Evolutionary conservation across 2,797 vertebrate species (phyloP).

Genomic region (Hemitrygon akajei): DNA sequence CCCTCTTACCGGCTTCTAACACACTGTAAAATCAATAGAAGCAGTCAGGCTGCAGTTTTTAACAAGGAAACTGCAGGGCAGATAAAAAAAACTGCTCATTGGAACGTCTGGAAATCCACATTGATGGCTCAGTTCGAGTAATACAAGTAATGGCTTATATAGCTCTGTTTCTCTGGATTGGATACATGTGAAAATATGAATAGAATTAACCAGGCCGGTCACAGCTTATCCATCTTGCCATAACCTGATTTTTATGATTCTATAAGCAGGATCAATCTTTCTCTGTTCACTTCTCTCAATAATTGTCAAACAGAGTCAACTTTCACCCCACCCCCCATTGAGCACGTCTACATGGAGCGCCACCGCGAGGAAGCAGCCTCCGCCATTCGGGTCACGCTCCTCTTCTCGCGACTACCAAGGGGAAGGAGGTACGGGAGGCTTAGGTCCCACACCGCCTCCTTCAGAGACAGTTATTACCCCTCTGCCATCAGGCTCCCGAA

Average conservation of each 20-base stretch:
- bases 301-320: neutral
- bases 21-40: constrained; percentile 71
- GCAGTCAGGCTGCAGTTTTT: constrained; percentile 67
- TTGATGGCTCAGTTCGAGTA: constrained; percentile 57
- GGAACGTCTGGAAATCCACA: constrained; percentile 54
- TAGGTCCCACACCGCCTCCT: too few species aligned
- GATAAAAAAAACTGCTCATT: constrained; percentile 54
- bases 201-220: neutral
- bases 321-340: too few species aligned
- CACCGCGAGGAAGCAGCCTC: too few species aligned
- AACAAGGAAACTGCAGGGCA: constrained; percentile 61
- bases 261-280: constrained; percentile 14
- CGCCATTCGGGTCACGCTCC: too few species aligned
- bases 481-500: too few species aligned
- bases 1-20: constrained; percentile 67
- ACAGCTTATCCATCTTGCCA: constrained; percentile 8
- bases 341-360: too few species aligned
- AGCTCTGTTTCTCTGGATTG: neutral
- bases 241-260: constrained; percentile 1
- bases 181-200: neutral
- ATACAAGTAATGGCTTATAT: constrained; percentile 5
- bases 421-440: too few species aligned
- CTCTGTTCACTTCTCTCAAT: neutral
- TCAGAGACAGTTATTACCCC: too few species aligned
- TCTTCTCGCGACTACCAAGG: too few species aligned